A percentile compares a stretch with the other conserved stretches of the same genome.
Conservation (phyloP, 2,797 vertebrate genomes). For the Perodicticus potto region DNA sequence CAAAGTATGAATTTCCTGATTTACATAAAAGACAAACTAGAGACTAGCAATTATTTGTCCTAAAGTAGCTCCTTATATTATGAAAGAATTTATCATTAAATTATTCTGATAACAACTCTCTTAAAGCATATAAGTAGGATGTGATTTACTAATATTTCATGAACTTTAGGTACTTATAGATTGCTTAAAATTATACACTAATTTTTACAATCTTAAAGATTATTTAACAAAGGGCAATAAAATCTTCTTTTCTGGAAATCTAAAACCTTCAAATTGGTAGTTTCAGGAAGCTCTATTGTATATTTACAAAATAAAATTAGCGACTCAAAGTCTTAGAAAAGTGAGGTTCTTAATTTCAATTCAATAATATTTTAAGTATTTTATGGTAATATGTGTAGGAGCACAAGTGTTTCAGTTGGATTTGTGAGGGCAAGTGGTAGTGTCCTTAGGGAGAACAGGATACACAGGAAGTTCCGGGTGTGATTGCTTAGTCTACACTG, state of each 20-base stretch:
- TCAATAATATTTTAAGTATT: neutral
- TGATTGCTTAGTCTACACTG: neutral
- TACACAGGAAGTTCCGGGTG: neutral
- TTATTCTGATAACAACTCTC: neutral
- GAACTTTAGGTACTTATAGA: neutral
- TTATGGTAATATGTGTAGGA: neutral
- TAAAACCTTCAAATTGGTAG: neutral
- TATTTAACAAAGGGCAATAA: neutral
- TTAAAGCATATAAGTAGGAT: neutral
- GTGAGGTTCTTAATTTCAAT: neutral
- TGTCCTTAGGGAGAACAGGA: neutral
- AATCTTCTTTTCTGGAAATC: neutral
- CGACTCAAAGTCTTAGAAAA: neutral
- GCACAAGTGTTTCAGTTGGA: neutral
- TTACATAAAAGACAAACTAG: neutral
- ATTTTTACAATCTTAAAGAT: neutral
- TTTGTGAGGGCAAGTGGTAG: neutral
- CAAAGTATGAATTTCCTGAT: neutral
- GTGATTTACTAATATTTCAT: neutral
- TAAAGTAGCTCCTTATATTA: neutral
- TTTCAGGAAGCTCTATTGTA: neutral
- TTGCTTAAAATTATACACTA: neutral
- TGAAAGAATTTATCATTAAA: neutral
- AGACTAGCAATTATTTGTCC: neutral
- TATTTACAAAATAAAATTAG: neutral